Percentiles rank a stretch among this genome's conserved stretches.
Evolutionary conservation across 2,113 vertebrate genomes (phyloP).

Genomic region (Amphiprion percula): DNA sequence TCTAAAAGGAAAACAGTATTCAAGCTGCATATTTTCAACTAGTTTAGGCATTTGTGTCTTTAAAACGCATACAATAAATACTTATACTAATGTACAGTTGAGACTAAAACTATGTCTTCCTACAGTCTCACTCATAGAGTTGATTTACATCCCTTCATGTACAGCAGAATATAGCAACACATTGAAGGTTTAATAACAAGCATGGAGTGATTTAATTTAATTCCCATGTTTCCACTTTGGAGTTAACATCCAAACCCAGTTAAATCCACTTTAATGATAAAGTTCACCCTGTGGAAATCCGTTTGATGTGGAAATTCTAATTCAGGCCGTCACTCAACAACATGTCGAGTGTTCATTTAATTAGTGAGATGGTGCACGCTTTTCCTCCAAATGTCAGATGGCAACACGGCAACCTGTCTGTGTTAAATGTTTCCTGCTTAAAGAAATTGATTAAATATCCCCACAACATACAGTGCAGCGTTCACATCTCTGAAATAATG

Average conservation of each 20-base stretch:
- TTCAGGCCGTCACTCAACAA: constrained; percentile 36
- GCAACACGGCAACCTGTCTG: constrained; percentile 6
- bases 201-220: constrained; percentile 29
- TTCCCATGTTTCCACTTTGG: constrained; percentile 5
- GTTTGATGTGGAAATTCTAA: constrained; percentile 21
- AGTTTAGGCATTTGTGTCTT: background rate
- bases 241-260: constrained; percentile 1
- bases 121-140: background rate
- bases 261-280: constrained; percentile 49
- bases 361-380: constrained; percentile 10
- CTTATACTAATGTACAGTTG: background rate
- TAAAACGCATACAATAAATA: too few relatives aligned
- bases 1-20: background rate
- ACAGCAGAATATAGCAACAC: constrained; percentile 8
- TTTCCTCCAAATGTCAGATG: constrained; percentile 32
- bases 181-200: constrained; percentile 9
- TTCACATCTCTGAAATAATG: constrained; percentile 19
- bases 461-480: background rate
- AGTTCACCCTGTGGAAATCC: constrained; percentile 28
- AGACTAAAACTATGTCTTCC: constrained; percentile 4
- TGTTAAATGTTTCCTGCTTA: constrained; percentile 23
- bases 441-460: constrained; percentile 39
- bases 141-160: constrained; percentile 2
- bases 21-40: background rate
- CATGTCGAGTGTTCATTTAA: constrained; percentile 51